phyloP scores from a whole-genome alignment of 2,888 invertebrate species.

The Yponomeuta evonymella region DNA sequence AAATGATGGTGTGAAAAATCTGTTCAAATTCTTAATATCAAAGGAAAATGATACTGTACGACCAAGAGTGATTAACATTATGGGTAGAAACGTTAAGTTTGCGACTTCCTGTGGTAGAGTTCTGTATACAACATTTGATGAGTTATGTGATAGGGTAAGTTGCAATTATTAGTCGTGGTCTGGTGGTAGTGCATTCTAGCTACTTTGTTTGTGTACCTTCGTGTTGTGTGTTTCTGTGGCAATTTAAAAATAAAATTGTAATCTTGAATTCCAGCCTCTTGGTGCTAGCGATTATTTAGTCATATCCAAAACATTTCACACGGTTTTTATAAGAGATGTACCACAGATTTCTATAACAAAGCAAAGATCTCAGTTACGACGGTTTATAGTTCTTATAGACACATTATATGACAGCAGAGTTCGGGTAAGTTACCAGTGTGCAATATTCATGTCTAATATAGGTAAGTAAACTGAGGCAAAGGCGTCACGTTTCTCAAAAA shows the following conservation, averaged over 20 bases:
- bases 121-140: constrained; percentile 90
- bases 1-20: constrained; percentile 80
- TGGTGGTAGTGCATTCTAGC: no score
- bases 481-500: no score
- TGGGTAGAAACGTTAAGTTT: constrained; percentile 92
- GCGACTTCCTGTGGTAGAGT: constrained; percentile 94
- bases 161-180: no score
- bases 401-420: constrained; percentile 96
- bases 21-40: constrained; percentile 91
- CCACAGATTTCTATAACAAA: constrained; percentile 86
- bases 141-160: constrained; percentile 91
- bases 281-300: constrained; percentile 97
- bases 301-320: constrained; percentile 95
- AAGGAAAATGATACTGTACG: constrained; percentile 93
- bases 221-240: no score
- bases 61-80: constrained; percentile 89
- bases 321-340: constrained; percentile 92
- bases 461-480: no score
- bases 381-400: constrained; percentile 98
- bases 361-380: constrained; percentile 89
- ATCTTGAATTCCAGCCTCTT: constrained; percentile 79
- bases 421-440: constrained; percentile 55
- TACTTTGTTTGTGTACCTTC: no score
- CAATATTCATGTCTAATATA: no score
- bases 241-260: no score